Percentiles rank a stretch among this genome's conserved stretches.
phyloP scores from a whole-genome alignment of 1,140 invertebrate genomes.

The Lepidurus arcticus region DNA sequence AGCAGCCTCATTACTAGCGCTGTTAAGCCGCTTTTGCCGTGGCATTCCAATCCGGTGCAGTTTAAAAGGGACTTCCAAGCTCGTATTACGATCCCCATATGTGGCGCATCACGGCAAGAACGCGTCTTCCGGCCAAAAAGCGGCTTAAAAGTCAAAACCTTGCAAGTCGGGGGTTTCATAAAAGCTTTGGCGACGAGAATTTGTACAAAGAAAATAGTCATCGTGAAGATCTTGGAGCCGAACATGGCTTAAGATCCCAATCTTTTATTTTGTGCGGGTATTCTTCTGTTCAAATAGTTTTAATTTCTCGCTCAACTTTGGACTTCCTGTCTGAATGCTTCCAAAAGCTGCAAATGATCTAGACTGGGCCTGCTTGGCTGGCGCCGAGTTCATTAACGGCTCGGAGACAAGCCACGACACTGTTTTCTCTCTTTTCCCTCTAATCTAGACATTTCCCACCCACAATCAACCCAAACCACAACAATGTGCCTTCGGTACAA shows the following conservation, averaged over 20 bases:
- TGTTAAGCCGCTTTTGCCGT: neutral
- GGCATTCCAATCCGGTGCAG: neutral
- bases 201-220: no score
- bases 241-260: no score
- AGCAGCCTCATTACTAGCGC: neutral
- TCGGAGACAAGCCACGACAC: neutral
- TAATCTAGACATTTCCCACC: neutral
- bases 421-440: slow-evolving; percentile 6
- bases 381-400: slow-evolving; percentile 11
- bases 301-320: neutral
- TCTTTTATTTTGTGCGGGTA: no score
- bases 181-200: no score
- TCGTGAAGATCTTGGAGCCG: no score
- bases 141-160: neutral
- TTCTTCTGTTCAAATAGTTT: neutral
- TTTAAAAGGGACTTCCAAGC: neutral
- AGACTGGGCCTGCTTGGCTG: neutral
- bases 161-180: neutral
- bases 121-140: neutral
- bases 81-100: neutral
- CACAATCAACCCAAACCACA: neutral
- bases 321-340: neutral
- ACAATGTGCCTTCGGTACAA: neutral
- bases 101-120: neutral
- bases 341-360: no score